phyloP scores from a whole-genome alignment of 2,797 vertebrate species.

The Gymnothorax reevesii region DNA sequence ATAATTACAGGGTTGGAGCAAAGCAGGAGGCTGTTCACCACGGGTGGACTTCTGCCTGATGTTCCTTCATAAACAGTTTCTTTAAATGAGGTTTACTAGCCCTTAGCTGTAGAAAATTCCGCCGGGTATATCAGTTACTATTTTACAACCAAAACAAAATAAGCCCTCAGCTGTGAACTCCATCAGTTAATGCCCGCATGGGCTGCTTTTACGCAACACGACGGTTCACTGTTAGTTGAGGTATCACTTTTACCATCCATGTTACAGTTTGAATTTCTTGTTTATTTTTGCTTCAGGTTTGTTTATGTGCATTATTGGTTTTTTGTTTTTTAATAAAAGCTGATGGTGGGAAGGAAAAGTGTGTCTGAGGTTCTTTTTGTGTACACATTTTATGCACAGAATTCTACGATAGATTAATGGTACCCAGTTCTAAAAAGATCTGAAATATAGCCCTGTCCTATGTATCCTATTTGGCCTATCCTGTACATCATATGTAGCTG shows the following conservation, averaged over 20 bases:
- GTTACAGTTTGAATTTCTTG: constrained; percentile 48
- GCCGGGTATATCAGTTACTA: neutral
- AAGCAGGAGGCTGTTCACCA: neutral
- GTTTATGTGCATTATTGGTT: constrained; percentile 54
- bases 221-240: neutral
- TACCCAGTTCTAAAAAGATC: too few relatives aligned
- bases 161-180: neutral
- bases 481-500: too few relatives aligned
- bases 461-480: too few relatives aligned
- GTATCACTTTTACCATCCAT: constrained; percentile 44
- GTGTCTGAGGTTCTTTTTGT: neutral
- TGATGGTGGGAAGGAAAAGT: constrained; percentile 29
- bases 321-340: constrained; percentile 71
- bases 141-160: constrained; percentile 10
- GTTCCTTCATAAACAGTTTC: neutral
- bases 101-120: neutral
- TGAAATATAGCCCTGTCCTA: too few relatives aligned
- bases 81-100: neutral
- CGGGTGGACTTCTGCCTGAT: neutral
- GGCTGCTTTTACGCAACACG: neutral
- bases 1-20: neutral
- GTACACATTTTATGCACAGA: neutral
- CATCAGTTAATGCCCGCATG: neutral
- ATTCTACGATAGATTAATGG: neutral
- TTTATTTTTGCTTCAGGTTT: constrained; percentile 53